Evolutionary conservation across 2,113 vertebrate genomes (phyloP).

Genomic region (Antechinus flavipes): DNA sequence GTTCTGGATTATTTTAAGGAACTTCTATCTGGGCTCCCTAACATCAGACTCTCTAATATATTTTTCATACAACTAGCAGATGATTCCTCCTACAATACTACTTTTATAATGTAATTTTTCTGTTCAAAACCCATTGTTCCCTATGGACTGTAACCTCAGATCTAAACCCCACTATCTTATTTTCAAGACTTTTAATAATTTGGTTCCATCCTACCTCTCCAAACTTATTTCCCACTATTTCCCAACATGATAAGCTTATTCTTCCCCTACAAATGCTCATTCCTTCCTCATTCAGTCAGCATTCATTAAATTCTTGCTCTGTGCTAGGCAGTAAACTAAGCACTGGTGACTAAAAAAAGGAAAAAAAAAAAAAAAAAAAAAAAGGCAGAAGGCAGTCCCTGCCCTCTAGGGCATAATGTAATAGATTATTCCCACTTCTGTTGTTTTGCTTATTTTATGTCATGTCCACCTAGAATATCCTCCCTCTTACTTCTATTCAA

Average conservation of each 20-base stretch:
- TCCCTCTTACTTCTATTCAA: not conserved
- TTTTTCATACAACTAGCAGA: constrained; percentile 24
- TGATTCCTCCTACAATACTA: constrained; percentile 19
- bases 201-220: not conserved
- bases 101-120: constrained; percentile 23
- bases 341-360: no score
- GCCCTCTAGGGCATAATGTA: no score
- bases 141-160: constrained; percentile 25
- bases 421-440: not conserved
- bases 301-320: no score
- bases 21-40: constrained; percentile 34
- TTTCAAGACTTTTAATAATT: constrained; percentile 29
- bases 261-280: no score
- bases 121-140: constrained; percentile 23
- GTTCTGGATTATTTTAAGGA: not conserved
- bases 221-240: not conserved
- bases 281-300: no score
- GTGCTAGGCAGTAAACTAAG: no score
- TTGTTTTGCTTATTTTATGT: constrained; percentile 2
- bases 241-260: no score
- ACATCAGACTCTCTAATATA: not conserved
- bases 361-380: no score
- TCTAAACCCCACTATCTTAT: not conserved
- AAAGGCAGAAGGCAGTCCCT: no score
- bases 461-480: not conserved